Base-by-base conservation (phyloP, 2,797 vertebrate genomes). In the Clamator glandarius region DNA sequence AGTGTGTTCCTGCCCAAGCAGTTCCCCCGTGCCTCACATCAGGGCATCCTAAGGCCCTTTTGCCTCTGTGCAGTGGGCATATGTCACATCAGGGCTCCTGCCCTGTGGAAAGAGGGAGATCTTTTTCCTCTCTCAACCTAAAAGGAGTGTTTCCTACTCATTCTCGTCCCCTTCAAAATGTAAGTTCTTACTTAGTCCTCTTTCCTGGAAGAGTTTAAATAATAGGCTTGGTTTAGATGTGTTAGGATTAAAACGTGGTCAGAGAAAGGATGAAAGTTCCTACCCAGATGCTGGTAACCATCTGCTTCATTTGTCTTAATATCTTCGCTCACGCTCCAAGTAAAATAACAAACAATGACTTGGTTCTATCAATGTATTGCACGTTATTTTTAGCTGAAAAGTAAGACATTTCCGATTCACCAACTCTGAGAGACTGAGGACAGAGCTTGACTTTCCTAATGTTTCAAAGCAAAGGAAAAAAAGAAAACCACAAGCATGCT, bases 201-300 rank as follows among this genome's bases (percentile, higher is more conserved):
- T 61, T 19, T 31, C 21, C 20, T 8, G 31, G 9, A 9, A 1
- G 28, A 6, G 9, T 29, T 44, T 3, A 3, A n/a, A 2, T 17
- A 9, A 0, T 2, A 17, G 29, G 1, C 4, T 17, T 16, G 0
- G 1, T 5, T 21, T 13, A 5, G 15, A 15, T 5, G 2, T 28
- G 62, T 9, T 1, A 12, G 23, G 23, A n/a, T 25, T 11, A 51
- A 18, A 35, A 9, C 0, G 4, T 4, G 41, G 10, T 15, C 8
- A 7, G 15, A 11, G 44, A 3, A 1, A 12, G 50, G 31, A 2
- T 8, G 9, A 1, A 23, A 5, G 33, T 2, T 17, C 35, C 39
- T 20, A 5, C 8, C 4, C 3, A 7, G 28, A 4, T 23, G 11
- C 11, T 4, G 2, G 26, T 15, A n/a, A 1, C 9, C 17, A 18